Conservation (phyloP, 1,140 invertebrate genomes). For the Eupeodes corollae region DNA sequence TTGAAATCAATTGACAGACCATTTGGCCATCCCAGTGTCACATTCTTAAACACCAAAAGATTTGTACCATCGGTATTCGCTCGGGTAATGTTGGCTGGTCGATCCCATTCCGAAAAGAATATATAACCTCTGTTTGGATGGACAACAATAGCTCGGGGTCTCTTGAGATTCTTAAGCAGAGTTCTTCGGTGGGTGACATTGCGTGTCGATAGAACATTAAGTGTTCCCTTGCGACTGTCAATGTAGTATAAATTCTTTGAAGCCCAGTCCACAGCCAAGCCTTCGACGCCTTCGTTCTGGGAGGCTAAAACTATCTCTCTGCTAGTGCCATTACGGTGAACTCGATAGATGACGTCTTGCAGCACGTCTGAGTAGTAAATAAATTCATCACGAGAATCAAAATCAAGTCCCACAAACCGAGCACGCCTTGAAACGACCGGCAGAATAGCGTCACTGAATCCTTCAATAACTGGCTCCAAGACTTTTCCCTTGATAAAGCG, state of each 20-base stretch:
- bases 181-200: slow-evolving; percentile 77
- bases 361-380: slow-evolving; percentile 96
- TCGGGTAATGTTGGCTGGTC: slow-evolving; percentile 89
- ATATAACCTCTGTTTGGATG: slow-evolving; percentile 90
- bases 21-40: slow-evolving; percentile 92
- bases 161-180: slow-evolving; percentile 75
- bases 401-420: slow-evolving; percentile 93
- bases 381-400: slow-evolving; percentile 80
- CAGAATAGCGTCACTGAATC: slow-evolving; percentile 87
- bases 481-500: slow-evolving; percentile 93
- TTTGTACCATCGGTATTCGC: slow-evolving; percentile 80
- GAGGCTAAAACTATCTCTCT: slow-evolving; percentile 87
- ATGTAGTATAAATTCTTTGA: slow-evolving; percentile 97
- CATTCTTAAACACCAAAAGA: slow-evolving; percentile 77
- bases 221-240: slow-evolving; percentile 86
- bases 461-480: slow-evolving; percentile 74
- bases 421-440: slow-evolving; percentile 82
- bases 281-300: slow-evolving; percentile 95
- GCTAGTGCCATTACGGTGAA: slow-evolving; percentile 77
- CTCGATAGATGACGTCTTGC: slow-evolving; percentile 91
- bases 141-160: slow-evolving; percentile 88
- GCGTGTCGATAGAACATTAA: slow-evolving; percentile 83
- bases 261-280: slow-evolving; percentile 92
- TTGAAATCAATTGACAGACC: slow-evolving; percentile 86
- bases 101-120: slow-evolving; percentile 94